Base-by-base conservation (phyloP, 2,888 invertebrate species). In the Papilio protenor region DNA sequence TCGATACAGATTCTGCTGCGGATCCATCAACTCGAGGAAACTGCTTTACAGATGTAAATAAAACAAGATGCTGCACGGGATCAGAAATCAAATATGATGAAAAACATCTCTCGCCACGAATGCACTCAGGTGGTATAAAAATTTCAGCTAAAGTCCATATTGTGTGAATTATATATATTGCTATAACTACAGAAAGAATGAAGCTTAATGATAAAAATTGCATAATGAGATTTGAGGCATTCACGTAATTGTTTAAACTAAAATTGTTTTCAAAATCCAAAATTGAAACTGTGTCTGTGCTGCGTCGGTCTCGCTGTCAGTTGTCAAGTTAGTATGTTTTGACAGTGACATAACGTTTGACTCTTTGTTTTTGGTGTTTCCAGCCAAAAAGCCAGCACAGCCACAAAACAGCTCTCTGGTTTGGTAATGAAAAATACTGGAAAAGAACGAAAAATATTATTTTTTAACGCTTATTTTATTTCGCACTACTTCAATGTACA, bases 101-200 rank as follows among this genome's bases (percentile, higher is more conserved):
- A 83, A 96, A 96, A 92, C 98, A 98, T 83, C 90, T 88, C 83
- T 96, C 95, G 87, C 95, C 95, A 85, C 94, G 92, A 86, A 92
- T 95, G 89, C 98, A 98, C 81, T 95, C 91, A 40, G 97, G 96
- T 57, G 96, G 95, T 79, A 96, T 96, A 88, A 97, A 98, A 82
- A 98, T 95, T 87, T 96, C 95, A 77, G 96, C 96, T 88, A 98
- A 93, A 83, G 96, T 96, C 95, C 97, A 97, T 89, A 98, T 96
- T 76, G 97, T 97, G 88, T 97, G 96, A 57, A 95, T 90, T 79
- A 97, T 96, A 88, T 97, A 97, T 18, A 94, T 95, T 69, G 96
- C 88, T 91, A 97, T 97, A 83, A 96, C 88, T 85, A 96, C 92
- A 78, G 96, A 95, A 81, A 97, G 84, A 82, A 97, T 90, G 73